A percentile compares a stretch with the other conserved stretches of the same genome.
phyloP scores from a whole-genome alignment of 2,888 invertebrate genomes.

The Dasysyrphus tricinctus region DNA sequence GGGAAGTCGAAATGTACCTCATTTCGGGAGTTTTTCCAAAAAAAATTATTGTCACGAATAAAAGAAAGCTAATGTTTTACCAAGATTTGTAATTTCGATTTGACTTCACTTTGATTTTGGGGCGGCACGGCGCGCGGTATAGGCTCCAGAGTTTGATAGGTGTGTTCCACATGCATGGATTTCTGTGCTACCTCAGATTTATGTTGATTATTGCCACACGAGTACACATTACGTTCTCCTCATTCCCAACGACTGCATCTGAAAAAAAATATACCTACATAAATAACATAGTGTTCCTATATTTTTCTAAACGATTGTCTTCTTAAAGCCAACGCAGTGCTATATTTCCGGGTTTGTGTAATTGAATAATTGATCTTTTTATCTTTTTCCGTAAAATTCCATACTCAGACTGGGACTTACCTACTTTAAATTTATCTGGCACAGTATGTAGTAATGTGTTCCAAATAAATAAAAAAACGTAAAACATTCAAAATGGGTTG shows the following conservation, averaged over 20 bases:
- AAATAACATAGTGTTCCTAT: neutral
- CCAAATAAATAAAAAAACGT: neutral
- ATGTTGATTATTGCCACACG: slow-evolving; percentile 74
- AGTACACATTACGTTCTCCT: slow-evolving; percentile 32
- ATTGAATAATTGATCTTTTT: slow-evolving; percentile 41
- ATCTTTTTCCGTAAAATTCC: slow-evolving; percentile 46
- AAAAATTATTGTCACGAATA: slow-evolving; percentile 71
- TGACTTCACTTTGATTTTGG: slow-evolving; percentile 36
- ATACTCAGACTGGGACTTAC: neutral
- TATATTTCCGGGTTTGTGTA: slow-evolving; percentile 45
- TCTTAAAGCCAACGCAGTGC: slow-evolving; percentile 33
- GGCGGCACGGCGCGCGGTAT: neutral
- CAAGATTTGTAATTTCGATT: slow-evolving; percentile 62
- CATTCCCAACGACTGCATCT: slow-evolving; percentile 48
- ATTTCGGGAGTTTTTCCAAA: slow-evolving; percentile 60
- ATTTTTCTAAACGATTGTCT: slow-evolving; percentile 12
- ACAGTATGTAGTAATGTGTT: neutral
- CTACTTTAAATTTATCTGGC: neutral
- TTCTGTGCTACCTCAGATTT: slow-evolving; percentile 80
- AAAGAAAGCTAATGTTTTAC: slow-evolving; percentile 64
- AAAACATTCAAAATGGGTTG: neutral
- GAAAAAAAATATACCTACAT: neutral
- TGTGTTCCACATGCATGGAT: slow-evolving; percentile 81
- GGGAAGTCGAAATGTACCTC: slow-evolving; percentile 76
- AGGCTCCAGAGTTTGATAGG: slow-evolving; percentile 48